A percentile compares a stretch with the other conserved stretches of the same genome.
phyloP scores from a whole-genome alignment of 1,140 invertebrate genomes.

The Philotrypesis tridentata region DNA sequence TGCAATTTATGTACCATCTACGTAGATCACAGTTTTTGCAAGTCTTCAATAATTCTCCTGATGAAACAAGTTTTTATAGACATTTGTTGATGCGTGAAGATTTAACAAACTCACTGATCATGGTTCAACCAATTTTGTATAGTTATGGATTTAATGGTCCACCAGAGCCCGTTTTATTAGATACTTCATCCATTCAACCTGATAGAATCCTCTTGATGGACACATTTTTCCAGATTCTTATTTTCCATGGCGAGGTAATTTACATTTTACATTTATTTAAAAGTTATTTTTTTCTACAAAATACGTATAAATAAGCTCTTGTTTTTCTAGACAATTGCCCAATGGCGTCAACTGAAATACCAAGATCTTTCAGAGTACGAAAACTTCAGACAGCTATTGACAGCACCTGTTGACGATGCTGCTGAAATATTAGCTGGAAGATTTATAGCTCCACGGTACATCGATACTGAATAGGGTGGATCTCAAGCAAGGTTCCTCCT shows the following conservation, averaged over 20 bases:
- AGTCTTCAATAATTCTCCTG: conserved; percentile 99
- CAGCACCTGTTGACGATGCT: conserved; percentile 97
- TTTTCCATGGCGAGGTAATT: conserved; percentile 97
- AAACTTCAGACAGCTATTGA: conserved; percentile 96
- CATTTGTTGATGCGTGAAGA: conserved; percentile 98
- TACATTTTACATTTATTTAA: background rate
- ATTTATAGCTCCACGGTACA: conserved; percentile 99
- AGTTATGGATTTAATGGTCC: conserved; percentile 99
- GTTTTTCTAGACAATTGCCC: conserved; percentile 90
- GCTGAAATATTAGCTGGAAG: conserved; percentile 95
- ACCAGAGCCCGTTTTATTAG: conserved; percentile 96
- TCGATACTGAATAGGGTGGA: conserved; percentile 98
- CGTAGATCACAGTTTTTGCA: conserved; percentile 98
- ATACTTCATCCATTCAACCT: conserved; percentile 97
- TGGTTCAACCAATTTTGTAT: conserved; percentile 99
- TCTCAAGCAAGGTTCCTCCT: conserved; percentile 98
- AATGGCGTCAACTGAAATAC: conserved; percentile 95
- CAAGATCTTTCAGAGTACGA: conserved; percentile 98
- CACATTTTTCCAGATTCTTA: conserved; percentile 99
- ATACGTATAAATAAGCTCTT: conserved; percentile 11
- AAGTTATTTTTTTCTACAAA: background rate
- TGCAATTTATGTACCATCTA: conserved; percentile 99
- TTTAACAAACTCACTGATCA: conserved; percentile 96
- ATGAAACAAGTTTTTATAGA: conserved; percentile 99
- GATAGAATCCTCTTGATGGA: conserved; percentile 99